These are phyloP conservation scores for Epinotia ramella DNA, from an alignment of 2,888 invertebrate species.

Conservation along the genomic window DNA sequence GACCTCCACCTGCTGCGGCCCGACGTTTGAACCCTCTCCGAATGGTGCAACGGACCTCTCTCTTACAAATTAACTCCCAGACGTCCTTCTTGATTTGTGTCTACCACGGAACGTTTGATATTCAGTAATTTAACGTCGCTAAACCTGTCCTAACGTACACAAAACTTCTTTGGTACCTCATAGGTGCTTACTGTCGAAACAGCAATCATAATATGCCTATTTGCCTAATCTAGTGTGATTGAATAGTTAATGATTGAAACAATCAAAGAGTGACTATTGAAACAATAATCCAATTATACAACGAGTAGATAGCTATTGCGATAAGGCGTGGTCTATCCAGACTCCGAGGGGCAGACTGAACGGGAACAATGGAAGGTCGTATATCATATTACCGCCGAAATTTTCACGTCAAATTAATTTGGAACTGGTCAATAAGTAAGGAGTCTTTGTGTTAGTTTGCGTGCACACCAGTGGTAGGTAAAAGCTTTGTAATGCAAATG, in stretches of 20 bases:
- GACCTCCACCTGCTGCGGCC: slow-evolving; percentile 80
- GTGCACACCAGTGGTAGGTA: not conserved
- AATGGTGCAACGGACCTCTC: slow-evolving; percentile 44
- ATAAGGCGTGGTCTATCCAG: slow-evolving; percentile 1
- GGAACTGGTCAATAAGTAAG: not conserved
- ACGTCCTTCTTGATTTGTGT: slow-evolving; percentile 27
- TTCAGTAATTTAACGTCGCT: slow-evolving; percentile 14
- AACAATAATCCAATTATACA: slow-evolving; percentile 67
- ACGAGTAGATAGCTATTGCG: slow-evolving; percentile 62
- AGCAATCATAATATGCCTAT: slow-evolving; percentile 60
- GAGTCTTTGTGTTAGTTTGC: not conserved
- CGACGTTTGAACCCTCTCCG: slow-evolving; percentile 65
- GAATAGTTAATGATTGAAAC: slow-evolving; percentile 54
- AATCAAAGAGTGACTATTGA: slow-evolving; percentile 62
- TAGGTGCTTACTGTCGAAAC: slow-evolving; percentile 68
- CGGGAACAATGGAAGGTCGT: not conserved
- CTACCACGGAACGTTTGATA: slow-evolving; percentile 29
- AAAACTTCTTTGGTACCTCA: slow-evolving; percentile 57
- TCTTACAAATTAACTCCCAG: slow-evolving; percentile 40
- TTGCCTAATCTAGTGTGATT: slow-evolving; percentile 55
- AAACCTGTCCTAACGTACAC: slow-evolving; percentile 61
- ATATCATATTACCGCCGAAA: not conserved
- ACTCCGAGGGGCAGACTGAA: slow-evolving; percentile 5
- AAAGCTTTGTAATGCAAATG: not conserved
- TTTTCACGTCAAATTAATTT: not conserved